Evolutionary conservation across 2,113 vertebrate species (phyloP).

Genomic region (Malaclemys terrapin): DNA sequence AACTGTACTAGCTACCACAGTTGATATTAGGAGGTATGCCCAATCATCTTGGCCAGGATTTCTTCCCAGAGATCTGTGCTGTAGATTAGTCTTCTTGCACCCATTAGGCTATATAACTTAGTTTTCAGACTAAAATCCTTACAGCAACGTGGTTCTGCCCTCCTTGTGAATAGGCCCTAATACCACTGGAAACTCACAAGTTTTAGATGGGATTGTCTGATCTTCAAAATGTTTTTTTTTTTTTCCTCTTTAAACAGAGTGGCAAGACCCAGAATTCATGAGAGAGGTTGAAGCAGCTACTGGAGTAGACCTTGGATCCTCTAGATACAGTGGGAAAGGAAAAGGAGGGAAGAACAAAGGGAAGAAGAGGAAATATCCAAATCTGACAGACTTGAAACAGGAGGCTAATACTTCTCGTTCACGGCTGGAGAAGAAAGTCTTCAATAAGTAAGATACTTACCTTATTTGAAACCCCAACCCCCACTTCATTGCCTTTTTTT

Average conservation of each 20-base stretch:
- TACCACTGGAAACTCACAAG: neutral
- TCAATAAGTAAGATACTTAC: conserved; percentile 87
- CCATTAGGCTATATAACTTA: neutral
- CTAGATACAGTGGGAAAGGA: conserved; percentile 70
- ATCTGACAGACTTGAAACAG: conserved; percentile 92
- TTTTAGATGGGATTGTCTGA: neutral
- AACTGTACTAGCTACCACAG: neutral
- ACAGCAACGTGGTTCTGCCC: neutral
- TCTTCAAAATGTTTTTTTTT: neutral
- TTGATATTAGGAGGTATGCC: neutral
- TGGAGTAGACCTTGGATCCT: conserved; percentile 90
- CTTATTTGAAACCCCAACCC: neutral
- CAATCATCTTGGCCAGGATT: neutral
- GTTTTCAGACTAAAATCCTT: neutral
- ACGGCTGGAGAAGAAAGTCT: conserved; percentile 91
- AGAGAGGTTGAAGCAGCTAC: conserved; percentile 92
- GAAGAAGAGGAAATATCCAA: conserved; percentile 87
- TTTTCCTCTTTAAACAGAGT: conserved; percentile 79
- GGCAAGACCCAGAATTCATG: conserved; percentile 92
- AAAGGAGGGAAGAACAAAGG: conserved; percentile 79
- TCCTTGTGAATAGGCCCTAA: accelerated
- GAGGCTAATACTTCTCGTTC: conserved; percentile 85
- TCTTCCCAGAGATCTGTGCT: neutral
- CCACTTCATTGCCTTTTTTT: neutral
- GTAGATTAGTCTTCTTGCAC: neutral